Conservation (phyloP, 2,797 vertebrate genomes). For the Hylomyscus alleni region DNA sequence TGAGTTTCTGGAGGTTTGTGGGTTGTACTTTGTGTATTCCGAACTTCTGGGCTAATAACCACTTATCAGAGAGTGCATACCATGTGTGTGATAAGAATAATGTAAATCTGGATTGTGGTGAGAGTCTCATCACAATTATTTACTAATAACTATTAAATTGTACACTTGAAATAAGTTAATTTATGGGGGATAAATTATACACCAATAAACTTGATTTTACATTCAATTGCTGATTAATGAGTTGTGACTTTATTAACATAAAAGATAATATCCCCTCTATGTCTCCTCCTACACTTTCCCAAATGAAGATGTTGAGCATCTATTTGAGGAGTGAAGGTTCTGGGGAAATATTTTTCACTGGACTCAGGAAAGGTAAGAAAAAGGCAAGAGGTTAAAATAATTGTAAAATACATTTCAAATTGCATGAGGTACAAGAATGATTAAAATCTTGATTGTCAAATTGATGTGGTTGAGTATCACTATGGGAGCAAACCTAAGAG, state of each 20-base stretch:
- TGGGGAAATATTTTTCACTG: background rate
- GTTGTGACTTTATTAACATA: conserved; percentile 54
- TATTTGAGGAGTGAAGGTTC: background rate
- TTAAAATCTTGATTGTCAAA: background rate
- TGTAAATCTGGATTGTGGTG: background rate
- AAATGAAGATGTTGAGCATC: background rate
- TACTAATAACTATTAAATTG: conserved; percentile 16
- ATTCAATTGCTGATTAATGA: background rate
- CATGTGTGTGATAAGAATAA: background rate
- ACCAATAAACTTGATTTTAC: conserved; percentile 26
- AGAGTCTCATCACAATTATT: background rate
- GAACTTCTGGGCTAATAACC: no score
- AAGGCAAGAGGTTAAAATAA: background rate
- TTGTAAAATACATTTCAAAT: background rate
- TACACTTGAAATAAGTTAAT: background rate
- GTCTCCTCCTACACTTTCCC: background rate
- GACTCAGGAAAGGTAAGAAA: background rate
- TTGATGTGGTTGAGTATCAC: background rate
- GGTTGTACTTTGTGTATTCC: no score
- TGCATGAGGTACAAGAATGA: background rate
- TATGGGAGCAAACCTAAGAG: background rate
- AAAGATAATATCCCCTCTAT: background rate
- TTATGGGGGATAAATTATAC: background rate
- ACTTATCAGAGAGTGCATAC: no score
- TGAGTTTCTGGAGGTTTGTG: no score